A percentile compares a stretch with the other conserved stretches of the same genome.
Conservation (phyloP, 2,888 invertebrate genomes). For the Caenorhabditis imperialis region DNA sequence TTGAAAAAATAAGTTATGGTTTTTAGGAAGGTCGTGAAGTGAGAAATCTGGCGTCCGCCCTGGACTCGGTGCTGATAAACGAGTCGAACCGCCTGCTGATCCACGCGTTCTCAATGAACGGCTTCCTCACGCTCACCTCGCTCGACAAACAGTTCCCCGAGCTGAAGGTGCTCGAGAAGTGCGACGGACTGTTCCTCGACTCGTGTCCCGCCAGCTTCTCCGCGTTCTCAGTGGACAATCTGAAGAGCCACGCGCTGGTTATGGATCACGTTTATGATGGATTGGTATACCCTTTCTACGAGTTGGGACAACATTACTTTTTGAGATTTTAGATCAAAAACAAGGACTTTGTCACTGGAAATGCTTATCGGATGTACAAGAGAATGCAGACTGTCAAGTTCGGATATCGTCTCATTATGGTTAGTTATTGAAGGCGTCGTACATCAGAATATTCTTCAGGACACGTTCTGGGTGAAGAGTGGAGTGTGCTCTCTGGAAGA, state of each 20-base stretch:
- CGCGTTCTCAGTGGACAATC: slow-evolving; percentile 8
- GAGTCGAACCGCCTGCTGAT: slow-evolving; percentile 29
- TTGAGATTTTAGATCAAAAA: slow-evolving; percentile 16
- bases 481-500: slow-evolving; percentile 25
- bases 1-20: neutral
- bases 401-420: slow-evolving; percentile 27
- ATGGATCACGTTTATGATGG: slow-evolving; percentile 48
- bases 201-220: slow-evolving; percentile 29
- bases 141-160: slow-evolving; percentile 36
- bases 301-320: neutral
- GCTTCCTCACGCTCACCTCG: slow-evolving; percentile 32
- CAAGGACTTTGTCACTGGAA: slow-evolving; percentile 17
- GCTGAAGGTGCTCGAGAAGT: slow-evolving; percentile 32
- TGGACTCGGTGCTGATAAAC: slow-evolving; percentile 21
- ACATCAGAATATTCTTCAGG: slow-evolving; percentile 4
- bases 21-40: slow-evolving; percentile 38
- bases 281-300: slow-evolving; percentile 11
- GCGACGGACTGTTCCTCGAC: slow-evolving; percentile 50
- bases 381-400: slow-evolving; percentile 22
- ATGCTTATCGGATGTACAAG: slow-evolving; percentile 24
- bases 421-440: neutral
- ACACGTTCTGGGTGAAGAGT: slow-evolving; percentile 4
- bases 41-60: slow-evolving; percentile 13
- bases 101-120: slow-evolving; percentile 48
- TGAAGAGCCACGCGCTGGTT: slow-evolving; percentile 30